Evolutionary conservation across 2,113 vertebrate species (phyloP), one percentile per base, ranked within the genome.

Genomic region (Anoplopoma fimbria): DNA sequence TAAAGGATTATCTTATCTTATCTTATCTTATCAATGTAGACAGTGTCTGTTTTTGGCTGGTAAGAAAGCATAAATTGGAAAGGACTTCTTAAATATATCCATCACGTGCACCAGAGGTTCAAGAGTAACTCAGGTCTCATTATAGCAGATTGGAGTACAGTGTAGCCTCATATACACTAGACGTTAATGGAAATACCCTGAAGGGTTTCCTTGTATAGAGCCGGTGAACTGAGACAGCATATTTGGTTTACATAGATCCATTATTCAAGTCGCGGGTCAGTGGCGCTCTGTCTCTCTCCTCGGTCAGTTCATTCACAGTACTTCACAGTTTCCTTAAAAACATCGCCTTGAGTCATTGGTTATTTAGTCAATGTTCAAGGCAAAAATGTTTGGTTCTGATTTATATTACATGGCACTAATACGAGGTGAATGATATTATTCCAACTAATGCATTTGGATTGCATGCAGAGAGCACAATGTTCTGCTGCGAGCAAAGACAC

Each of bases 251-350:
- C 27, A 83, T 27, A 34, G 71, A 81, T 27, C 55, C 45, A 69
- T 77, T 82, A 87, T 81, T 77, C 61, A 57, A 79, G 75, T 65
- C 51, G 79, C 29, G 55, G 87, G 83, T 92, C 83, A 82, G 68
- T 42, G 77, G 68, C 8, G 13, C 72, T 77, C 40, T 70, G 55
- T 76, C 31, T 69, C 63, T 31, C n/a, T 81, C 63, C 19, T 51
- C 33, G 27, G 14, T 58, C 79, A 69, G 6, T 25, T 10, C 49
- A 53, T 78, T 53, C 65, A 25, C 2, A 71, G 51, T n/a, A 34
- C 76, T 69, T 79, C 62, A 71, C 47, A 34, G 81, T 29, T 65
- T 71, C n/a, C 78, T 81, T 64, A 73, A 74, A 85, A n/a, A 55
- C 33, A 62, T 4, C 55, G 75, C 85, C 69, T 73, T 21, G 33